phyloP scores from a whole-genome alignment of 2,113 vertebrate species.

The Eulacestoma nigropectus region DNA sequence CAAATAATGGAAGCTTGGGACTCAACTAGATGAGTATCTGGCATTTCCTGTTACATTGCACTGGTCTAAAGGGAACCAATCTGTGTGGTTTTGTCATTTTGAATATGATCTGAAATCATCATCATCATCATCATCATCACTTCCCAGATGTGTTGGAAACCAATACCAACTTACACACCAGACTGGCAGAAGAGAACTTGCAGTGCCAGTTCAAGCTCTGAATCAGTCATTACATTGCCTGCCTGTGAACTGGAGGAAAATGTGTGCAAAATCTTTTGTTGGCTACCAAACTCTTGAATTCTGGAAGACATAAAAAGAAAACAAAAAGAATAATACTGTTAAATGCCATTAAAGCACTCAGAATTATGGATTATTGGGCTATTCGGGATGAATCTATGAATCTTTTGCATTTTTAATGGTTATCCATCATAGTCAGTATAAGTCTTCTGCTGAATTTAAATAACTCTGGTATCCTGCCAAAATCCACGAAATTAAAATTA shows the following conservation, averaged over 20 bases:
- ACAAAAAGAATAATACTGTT: neutral
- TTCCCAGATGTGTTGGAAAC: neutral
- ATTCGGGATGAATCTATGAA: neutral
- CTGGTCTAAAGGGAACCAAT: neutral
- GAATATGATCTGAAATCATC: neutral
- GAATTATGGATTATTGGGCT: neutral
- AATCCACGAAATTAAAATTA: neutral
- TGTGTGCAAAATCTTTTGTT: neutral
- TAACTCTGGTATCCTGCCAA: neutral
- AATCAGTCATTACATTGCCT: neutral
- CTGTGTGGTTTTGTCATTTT: neutral
- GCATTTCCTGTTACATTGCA: neutral
- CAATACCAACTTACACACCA: neutral
- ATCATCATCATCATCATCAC: neutral
- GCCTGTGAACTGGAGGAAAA: neutral
- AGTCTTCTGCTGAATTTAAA: neutral
- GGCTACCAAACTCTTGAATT: neutral
- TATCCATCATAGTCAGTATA: neutral
- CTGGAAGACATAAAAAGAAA: neutral
- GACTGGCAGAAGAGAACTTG: neutral
- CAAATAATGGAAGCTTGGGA: neutral
- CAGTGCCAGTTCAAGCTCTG: neutral
- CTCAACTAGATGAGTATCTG: neutral
- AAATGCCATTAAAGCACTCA: neutral
- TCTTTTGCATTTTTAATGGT: neutral